These are phyloP conservation scores for Meriones unguiculatus DNA, from an alignment of 2,113 vertebrate genomes.

Conservation along the genomic window DNA sequence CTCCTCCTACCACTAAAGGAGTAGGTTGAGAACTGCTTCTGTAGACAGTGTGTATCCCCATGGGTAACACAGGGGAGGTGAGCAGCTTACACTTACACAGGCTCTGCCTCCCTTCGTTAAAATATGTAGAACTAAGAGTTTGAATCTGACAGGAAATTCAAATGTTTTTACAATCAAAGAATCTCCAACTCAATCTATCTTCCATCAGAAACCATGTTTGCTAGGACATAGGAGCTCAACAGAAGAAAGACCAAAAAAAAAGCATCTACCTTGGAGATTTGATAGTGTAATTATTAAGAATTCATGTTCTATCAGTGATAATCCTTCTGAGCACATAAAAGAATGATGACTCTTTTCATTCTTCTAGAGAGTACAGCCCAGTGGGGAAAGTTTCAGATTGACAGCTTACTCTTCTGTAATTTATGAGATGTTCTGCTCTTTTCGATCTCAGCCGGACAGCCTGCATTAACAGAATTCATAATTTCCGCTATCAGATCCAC, in stretches of 20 bases:
- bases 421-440: constrained; percentile 11
- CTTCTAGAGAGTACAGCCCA: not conserved
- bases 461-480: constrained; percentile 6
- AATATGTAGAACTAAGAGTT: not conserved
- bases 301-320: not conserved
- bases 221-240: not conserved
- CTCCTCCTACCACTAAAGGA: not conserved
- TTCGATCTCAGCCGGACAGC: not conserved
- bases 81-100: not conserved
- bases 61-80: not conserved
- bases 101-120: not conserved
- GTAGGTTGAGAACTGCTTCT: not conserved
- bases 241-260: not conserved
- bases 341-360: not conserved
- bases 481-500: not conserved
- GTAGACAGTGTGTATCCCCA: not conserved
- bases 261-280: too few species aligned
- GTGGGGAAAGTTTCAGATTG: not conserved
- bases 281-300: not conserved
- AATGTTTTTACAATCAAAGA: not conserved
- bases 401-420: not conserved
- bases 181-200: not conserved
- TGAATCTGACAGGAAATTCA: not conserved
- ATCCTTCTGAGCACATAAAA: not conserved
- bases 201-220: not conserved